phyloP scores from a whole-genome alignment of 2,113 vertebrate species.

The Hyaena hyaena region DNA sequence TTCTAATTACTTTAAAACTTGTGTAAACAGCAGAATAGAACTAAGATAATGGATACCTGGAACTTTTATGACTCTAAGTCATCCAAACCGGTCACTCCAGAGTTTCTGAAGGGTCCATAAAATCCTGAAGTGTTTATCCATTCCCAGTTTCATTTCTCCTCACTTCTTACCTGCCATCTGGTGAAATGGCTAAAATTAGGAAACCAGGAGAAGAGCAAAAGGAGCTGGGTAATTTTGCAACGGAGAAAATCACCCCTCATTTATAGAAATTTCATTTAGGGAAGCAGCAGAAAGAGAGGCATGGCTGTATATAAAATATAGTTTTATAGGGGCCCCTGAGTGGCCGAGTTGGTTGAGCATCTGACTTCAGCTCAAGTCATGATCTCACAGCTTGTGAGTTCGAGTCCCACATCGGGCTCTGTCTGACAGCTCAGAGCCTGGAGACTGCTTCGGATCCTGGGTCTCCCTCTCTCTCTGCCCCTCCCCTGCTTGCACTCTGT shows the following conservation, averaged over 20 bases:
- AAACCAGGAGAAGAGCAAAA: background rate
- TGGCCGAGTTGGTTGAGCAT: too few species aligned
- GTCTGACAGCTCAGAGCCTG: too few species aligned
- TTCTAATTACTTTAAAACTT: constrained; percentile 40
- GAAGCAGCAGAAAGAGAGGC: background rate
- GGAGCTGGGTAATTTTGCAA: background rate
- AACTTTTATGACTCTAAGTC: background rate
- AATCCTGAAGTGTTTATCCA: background rate
- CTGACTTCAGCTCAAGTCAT: too few species aligned
- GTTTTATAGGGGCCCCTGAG: background rate
- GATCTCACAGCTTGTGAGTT: too few species aligned
- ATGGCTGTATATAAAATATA: background rate
- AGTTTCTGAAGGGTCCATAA: constrained; percentile 45
- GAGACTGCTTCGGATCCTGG: too few species aligned
- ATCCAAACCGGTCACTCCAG: background rate
- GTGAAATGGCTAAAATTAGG: constrained; percentile 31
- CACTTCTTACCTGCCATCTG: constrained; percentile 29
- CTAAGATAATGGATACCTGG: background rate
- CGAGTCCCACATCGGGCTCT: too few species aligned
- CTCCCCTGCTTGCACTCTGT: too few species aligned
- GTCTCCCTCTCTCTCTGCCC: too few species aligned
- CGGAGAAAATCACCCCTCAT: constrained; percentile 15
- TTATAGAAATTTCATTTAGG: background rate
- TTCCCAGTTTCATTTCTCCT: constrained; percentile 34
- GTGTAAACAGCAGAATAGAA: constrained; percentile 25